phyloP scores from a whole-genome alignment of 2,888 invertebrate genomes.

The Drosophila neutralis region DNA sequence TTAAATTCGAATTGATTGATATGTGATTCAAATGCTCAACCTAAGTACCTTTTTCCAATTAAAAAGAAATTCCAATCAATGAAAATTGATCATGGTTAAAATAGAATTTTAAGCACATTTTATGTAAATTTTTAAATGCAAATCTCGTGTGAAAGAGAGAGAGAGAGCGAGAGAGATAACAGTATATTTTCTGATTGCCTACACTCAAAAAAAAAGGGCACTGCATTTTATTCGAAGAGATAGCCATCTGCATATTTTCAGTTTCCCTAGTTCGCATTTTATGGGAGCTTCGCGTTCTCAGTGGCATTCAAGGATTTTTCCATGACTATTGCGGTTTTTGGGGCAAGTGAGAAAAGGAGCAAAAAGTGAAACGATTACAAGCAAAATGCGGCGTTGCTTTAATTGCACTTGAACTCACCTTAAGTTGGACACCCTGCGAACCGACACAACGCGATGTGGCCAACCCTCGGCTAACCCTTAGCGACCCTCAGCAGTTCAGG shows the following conservation, averaged over 20 bases:
- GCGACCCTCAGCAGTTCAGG: slow-evolving; percentile 52
- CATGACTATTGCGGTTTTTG: slow-evolving; percentile 6
- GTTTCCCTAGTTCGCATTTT: neutral
- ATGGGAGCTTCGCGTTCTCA: neutral
- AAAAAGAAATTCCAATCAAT: neutral
- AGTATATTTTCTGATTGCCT: neutral
- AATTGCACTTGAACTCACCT: slow-evolving; percentile 68
- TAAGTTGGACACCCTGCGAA: slow-evolving; percentile 23
- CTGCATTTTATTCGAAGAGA: neutral
- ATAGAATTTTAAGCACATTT: neutral
- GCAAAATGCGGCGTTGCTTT: slow-evolving; percentile 60
- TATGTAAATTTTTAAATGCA: neutral
- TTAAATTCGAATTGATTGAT: neutral
- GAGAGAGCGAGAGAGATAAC: neutral
- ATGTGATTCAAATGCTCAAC: neutral
- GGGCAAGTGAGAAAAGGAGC: neutral
- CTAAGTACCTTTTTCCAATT: fast-evolving
- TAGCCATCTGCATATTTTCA: neutral
- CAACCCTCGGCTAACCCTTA: neutral
- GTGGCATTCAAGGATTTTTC: slow-evolving; percentile 6
- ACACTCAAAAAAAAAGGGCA: neutral
- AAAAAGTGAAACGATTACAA: slow-evolving; percentile 37
- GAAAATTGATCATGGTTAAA: neutral
- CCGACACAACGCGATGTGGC: neutral
- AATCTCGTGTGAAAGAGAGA: neutral